Evolutionary conservation across 2,113 vertebrate species (phyloP).

Genomic region (Sebastes schlegelii): DNA sequence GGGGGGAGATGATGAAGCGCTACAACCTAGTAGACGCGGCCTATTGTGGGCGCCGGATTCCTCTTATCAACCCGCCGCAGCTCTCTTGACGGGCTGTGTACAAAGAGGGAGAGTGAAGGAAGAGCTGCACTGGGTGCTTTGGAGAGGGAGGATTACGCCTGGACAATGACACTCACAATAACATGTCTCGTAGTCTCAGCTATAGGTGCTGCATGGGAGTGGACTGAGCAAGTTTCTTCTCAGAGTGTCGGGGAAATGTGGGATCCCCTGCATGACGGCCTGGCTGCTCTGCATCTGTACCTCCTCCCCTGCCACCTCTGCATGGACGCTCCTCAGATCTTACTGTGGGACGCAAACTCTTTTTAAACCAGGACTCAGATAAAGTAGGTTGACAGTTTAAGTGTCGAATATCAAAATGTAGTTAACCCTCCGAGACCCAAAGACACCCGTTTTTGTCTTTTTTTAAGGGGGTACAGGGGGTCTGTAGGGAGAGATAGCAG

Average conservation of each 20-base stretch:
- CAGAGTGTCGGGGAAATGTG: slow-evolving; percentile 42
- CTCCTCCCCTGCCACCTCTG: slow-evolving; percentile 26
- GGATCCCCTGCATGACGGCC: slow-evolving; percentile 35
- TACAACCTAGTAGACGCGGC: slow-evolving; percentile 66
- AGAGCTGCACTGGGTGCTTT: slow-evolving; percentile 87
- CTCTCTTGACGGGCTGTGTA: slow-evolving; percentile 93
- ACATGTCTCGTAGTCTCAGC: slow-evolving; percentile 90
- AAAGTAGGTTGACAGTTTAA: too few species aligned
- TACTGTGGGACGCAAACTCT: neutral
- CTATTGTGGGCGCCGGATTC: slow-evolving; percentile 85
- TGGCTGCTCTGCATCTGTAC: slow-evolving; percentile 37
- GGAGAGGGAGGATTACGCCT: slow-evolving; percentile 89
- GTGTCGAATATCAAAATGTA: too few species aligned
- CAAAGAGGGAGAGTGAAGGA: slow-evolving; percentile 81
- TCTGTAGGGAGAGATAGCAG: too few species aligned
- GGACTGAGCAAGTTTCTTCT: slow-evolving; percentile 19
- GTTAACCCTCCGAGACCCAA: too few species aligned
- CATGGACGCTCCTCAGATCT: slow-evolving; percentile 8
- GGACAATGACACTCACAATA: slow-evolving; percentile 93
- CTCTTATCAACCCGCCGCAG: slow-evolving; percentile 92
- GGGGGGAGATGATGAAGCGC: slow-evolving; percentile 74
- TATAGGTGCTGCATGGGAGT: slow-evolving; percentile 84
- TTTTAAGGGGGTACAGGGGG: too few species aligned
- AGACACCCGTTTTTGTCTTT: too few species aligned
- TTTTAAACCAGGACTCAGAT: neutral